Evolutionary conservation across 2,888 invertebrate species (phyloP).

Genomic region (Lithosia quadra): DNA sequence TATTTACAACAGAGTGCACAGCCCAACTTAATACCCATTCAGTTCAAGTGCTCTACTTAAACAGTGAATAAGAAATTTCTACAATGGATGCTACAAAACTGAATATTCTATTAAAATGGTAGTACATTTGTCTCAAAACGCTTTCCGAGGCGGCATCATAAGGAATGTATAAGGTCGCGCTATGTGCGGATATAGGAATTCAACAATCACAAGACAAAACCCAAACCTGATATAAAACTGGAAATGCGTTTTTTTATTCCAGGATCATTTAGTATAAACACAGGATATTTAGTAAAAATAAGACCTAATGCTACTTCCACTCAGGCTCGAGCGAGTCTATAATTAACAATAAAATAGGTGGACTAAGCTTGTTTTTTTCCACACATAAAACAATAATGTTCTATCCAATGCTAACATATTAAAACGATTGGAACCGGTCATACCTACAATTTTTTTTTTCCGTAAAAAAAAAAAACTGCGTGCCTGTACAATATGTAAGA

Average conservation of each 20-base stretch:
- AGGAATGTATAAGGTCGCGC: slow-evolving; percentile 77
- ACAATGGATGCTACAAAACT: slow-evolving; percentile 78
- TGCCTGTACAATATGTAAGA: slow-evolving; percentile 16
- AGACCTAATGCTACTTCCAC: no score
- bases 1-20: slow-evolving; percentile 45
- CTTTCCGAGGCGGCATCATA: slow-evolving; percentile 73
- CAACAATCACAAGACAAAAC: slow-evolving; percentile 41
- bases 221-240: slow-evolving; percentile 28
- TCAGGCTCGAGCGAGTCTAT: no score
- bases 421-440: not conserved
- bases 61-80: slow-evolving; percentile 78
- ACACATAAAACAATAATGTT: no score
- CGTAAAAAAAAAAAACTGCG: not conserved
- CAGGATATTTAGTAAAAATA: no score
- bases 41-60: slow-evolving; percentile 71
- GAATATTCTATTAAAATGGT: slow-evolving; percentile 82
- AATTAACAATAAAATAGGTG: no score
- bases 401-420: no score
- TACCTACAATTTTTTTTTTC: not conserved
- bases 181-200: slow-evolving; percentile 62
- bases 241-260: no score
- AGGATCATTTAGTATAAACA: no score
- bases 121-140: slow-evolving; percentile 79
- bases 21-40: slow-evolving; percentile 49
- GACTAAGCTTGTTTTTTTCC: no score